Evolutionary conservation across 2,113 vertebrate genomes (phyloP).

Genomic region (Columba janthina): DNA sequence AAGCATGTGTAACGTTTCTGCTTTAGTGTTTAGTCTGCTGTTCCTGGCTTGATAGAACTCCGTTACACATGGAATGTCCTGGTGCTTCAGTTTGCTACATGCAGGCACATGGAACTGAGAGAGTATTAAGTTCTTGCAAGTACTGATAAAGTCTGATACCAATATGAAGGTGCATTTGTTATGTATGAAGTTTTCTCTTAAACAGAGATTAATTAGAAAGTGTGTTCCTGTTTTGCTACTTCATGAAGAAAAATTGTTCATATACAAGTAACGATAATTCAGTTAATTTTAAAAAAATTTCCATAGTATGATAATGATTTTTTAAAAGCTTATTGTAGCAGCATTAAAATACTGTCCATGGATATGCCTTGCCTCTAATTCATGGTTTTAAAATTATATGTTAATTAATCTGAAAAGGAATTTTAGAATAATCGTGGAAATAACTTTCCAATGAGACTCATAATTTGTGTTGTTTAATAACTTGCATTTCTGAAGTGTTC

Average conservation of each 20-base stretch:
- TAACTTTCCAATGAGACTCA: neutral
- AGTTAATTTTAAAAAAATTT: neutral
- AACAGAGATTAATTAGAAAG: neutral
- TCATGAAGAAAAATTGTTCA: neutral
- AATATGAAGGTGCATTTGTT: neutral
- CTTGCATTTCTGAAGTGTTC: neutral
- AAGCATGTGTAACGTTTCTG: neutral
- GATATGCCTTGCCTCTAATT: neutral
- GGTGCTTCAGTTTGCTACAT: neutral
- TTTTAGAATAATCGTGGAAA: neutral
- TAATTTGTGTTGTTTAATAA: neutral
- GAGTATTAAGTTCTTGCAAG: neutral
- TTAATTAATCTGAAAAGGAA: neutral
- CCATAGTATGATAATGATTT: no score
- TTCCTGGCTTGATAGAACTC: neutral
- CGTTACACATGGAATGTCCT: fast-evolving
- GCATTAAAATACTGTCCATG: neutral
- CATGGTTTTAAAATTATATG: neutral
- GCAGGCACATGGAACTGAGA: fast-evolving
- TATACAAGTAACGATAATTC: neutral
- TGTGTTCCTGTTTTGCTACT: neutral
- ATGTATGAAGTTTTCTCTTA: neutral
- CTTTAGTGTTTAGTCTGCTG: neutral
- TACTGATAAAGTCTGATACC: neutral
- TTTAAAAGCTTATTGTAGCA: neutral